A percentile compares a stretch with the other conserved stretches of the same genome.
These are phyloP conservation scores for Eleginops maclovinus DNA, from an alignment of 2,113 vertebrate genomes.

Conservation along the genomic window DNA sequence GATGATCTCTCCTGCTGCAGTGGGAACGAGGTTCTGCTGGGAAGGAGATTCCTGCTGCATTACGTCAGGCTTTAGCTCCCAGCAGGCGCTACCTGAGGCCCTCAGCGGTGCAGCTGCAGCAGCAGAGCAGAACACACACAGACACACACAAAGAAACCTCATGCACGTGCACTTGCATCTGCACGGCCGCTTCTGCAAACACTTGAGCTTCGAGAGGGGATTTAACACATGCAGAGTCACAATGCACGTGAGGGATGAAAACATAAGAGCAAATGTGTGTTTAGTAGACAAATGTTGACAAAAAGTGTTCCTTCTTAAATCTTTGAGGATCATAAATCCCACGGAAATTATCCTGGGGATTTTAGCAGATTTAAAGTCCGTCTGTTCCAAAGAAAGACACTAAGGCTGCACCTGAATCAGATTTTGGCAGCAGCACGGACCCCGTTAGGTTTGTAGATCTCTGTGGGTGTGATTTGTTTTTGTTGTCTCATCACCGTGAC, in stretches of 20 bases:
- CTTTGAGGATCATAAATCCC: neutral
- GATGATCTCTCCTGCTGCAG: constrained; percentile 57
- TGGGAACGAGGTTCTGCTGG: constrained; percentile 54
- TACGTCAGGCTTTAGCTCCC: constrained; percentile 68
- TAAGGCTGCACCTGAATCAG: no score
- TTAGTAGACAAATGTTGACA: neutral
- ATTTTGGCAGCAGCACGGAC: no score
- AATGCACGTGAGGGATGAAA: neutral
- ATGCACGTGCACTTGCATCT: constrained; percentile 1
- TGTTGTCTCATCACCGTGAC: no score
- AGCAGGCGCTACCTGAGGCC: constrained; percentile 64
- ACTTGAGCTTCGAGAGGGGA: neutral
- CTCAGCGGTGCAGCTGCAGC: constrained; percentile 49
- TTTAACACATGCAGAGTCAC: neutral
- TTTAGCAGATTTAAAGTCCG: neutral
- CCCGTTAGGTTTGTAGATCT: no score
- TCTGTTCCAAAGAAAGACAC: neutral
- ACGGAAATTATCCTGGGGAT: neutral
- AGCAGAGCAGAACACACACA: constrained; percentile 43
- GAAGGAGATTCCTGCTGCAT: constrained; percentile 77
- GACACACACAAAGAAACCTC: neutral
- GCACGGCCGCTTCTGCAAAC: neutral
- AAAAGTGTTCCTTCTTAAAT: neutral
- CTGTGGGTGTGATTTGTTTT: no score
- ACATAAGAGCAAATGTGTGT: neutral